Evolutionary conservation across 2,113 vertebrate species (phyloP).

Genomic region (Gobio gobio): DNA sequence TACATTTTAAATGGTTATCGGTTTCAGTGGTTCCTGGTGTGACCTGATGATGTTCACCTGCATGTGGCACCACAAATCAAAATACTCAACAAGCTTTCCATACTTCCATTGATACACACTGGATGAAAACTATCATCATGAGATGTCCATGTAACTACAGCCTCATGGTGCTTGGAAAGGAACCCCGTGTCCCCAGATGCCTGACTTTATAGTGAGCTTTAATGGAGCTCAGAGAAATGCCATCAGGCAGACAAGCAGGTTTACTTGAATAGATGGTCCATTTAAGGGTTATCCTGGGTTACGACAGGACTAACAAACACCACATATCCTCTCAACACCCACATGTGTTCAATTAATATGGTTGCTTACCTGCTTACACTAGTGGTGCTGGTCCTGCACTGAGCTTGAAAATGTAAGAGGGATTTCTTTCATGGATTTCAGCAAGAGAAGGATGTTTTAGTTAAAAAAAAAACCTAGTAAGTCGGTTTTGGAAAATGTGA

Average conservation of each 20-base stretch:
- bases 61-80: not conserved
- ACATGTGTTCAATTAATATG: not conserved
- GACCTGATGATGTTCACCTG: not conserved
- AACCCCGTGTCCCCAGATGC: slow-evolving; percentile 23
- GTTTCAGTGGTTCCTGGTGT: not conserved
- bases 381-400: not conserved
- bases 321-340: not conserved
- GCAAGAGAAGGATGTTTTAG: slow-evolving; percentile 31
- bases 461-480: slow-evolving; percentile 51
- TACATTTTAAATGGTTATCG: not conserved
- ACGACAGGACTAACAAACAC: not conserved
- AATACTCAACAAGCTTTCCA: not conserved
- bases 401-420: not conserved
- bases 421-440: not conserved
- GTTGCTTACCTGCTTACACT: not conserved
- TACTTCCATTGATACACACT: not conserved
- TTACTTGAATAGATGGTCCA: not conserved
- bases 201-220: slow-evolving; percentile 34
- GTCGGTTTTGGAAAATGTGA: slow-evolving; percentile 70
- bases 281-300: not conserved
- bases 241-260: slow-evolving; percentile 1
- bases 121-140: not conserved
- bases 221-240: slow-evolving; percentile 18
- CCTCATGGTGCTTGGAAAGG: not conserved
- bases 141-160: slow-evolving; percentile 7